These are phyloP conservation scores for Oceanites oceanicus DNA, from an alignment of 2,113 vertebrate genomes.

Conservation along the genomic window DNA sequence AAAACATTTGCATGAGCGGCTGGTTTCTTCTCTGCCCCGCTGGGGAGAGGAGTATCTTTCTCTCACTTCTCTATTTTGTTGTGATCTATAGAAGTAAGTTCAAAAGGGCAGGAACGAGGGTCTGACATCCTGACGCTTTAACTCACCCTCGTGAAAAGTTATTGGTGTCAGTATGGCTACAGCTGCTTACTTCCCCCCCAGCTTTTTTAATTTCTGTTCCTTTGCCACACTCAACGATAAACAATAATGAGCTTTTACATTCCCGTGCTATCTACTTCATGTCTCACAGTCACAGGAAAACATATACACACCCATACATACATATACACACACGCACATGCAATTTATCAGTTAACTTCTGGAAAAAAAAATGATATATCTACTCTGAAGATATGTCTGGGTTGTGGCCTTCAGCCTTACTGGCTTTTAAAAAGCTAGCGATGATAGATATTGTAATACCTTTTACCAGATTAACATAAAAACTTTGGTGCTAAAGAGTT, in stretches of 20 bases:
- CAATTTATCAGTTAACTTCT: not conserved
- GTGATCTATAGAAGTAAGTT: constrained; percentile 60
- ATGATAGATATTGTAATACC: not conserved
- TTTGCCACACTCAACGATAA: not conserved
- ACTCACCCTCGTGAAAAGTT: constrained; percentile 58
- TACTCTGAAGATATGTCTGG: not conserved
- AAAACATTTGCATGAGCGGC: constrained; percentile 48
- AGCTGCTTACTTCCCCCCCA: not conserved
- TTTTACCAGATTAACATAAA: not conserved
- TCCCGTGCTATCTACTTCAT: not conserved
- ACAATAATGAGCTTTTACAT: constrained; percentile 32
- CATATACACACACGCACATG: not conserved
- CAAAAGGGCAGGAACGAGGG: constrained; percentile 42
- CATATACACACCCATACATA: not conserved
- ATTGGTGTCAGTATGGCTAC: constrained; percentile 40
- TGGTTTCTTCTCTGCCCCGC: not conserved
- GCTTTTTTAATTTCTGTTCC: constrained; percentile 56
- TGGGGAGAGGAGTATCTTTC: not conserved
- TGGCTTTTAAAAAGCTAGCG: not conserved
- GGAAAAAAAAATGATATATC: not conserved
- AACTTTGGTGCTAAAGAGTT: not conserved
- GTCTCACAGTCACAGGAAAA: not conserved
- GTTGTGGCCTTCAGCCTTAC: not conserved
- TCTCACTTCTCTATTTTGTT: constrained; percentile 38
- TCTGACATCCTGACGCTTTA: constrained; percentile 43